Conservation (phyloP, 2,888 invertebrate genomes). For the Gisinianus flammeolus region DNA sequence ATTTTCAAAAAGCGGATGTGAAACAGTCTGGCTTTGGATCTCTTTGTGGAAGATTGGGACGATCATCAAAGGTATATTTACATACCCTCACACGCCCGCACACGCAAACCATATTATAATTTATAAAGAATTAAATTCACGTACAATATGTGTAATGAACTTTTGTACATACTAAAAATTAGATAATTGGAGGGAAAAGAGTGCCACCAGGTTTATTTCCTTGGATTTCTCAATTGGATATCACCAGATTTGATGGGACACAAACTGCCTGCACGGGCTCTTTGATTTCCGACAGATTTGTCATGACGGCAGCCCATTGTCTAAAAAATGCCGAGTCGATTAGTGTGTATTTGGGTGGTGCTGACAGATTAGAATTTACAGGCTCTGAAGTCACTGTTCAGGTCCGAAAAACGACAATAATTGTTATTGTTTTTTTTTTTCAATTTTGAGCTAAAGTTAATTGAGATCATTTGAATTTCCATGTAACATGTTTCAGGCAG, state of each 20-base stretch:
- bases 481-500: conserved; percentile 45
- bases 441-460: not conserved
- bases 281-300: conserved; percentile 48
- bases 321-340: conserved; percentile 54
- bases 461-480: not conserved
- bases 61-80: conserved; percentile 45
- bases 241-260: conserved; percentile 54
- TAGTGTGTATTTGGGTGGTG: conserved; percentile 57
- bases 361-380: conserved; percentile 52
- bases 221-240: conserved; percentile 57
- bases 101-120: not conserved
- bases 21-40: not conserved
- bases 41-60: conserved; percentile 50
- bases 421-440: not conserved
- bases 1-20: conserved; percentile 1
- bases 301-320: conserved; percentile 57
- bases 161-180: not conserved
- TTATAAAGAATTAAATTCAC: not conserved
- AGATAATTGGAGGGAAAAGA: conserved; percentile 55
- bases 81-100: not conserved
- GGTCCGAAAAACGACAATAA: conserved; percentile 39
- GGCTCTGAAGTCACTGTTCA: conserved; percentile 55
- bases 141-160: not conserved
- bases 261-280: conserved; percentile 57
- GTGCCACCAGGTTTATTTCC: conserved; percentile 56